These are phyloP conservation scores for Mastacembelus armatus DNA, from an alignment of 2,797 vertebrate genomes.

Conservation along the genomic window DNA sequence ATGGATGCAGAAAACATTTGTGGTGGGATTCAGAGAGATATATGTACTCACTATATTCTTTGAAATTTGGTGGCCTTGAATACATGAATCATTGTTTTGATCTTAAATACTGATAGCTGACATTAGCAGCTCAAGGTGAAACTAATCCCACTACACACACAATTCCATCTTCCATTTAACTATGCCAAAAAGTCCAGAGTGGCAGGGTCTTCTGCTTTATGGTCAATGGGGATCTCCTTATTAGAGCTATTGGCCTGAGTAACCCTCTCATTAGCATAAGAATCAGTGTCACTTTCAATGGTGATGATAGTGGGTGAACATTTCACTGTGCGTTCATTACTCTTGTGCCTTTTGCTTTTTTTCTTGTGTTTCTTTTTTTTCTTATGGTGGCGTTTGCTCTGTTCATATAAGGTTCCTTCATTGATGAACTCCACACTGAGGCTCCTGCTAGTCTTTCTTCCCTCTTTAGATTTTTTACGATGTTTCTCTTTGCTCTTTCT, in stretches of 20 bases:
- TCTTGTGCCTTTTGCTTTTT: conserved; percentile 86
- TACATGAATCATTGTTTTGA: conserved; percentile 11
- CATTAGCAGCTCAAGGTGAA: conserved; percentile 8
- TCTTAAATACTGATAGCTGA: conserved; percentile 24
- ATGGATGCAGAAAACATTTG: conserved; percentile 10
- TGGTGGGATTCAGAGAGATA: conserved; percentile 3
- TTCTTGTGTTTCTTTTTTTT: conserved; percentile 95
- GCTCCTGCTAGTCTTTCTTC: conserved; percentile 82
- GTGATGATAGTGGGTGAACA: conserved; percentile 85
- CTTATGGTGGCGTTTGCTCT: conserved; percentile 85
- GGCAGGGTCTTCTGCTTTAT: conserved; percentile 23
- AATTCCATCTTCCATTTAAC: conserved; percentile 30
- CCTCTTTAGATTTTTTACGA: conserved; percentile 79
- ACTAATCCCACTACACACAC: not conserved
- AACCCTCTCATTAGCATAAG: conserved; percentile 19
- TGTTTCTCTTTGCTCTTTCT: conserved; percentile 80
- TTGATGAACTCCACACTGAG: conserved; percentile 88
- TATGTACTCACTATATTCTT: conserved; percentile 1
- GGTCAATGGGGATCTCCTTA: not conserved
- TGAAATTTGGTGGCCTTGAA: not conserved
- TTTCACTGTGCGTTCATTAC: conserved; percentile 48
- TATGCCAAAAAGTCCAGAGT: conserved; percentile 22
- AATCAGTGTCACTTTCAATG: conserved; percentile 82
- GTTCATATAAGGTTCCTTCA: conserved; percentile 82
- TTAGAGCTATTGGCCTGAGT: conserved; percentile 21